phyloP scores from a whole-genome alignment of 2,113 vertebrate species.

The Setophaga petechia region DNA sequence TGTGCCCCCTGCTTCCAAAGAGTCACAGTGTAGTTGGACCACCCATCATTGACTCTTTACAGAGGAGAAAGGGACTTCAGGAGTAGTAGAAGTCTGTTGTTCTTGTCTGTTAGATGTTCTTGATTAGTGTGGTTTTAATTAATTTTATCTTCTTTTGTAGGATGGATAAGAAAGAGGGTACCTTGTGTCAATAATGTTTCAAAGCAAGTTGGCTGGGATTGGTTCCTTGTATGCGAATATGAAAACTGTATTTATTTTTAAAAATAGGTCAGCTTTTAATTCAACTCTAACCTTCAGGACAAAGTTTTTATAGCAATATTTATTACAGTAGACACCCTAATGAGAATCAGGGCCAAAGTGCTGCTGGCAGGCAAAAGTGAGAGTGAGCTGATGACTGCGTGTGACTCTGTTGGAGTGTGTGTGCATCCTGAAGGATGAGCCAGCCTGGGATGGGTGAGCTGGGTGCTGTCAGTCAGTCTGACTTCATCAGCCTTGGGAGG shows the following conservation, averaged over 20 bases:
- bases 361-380: neutral
- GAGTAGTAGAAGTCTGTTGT: neutral
- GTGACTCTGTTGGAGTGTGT: neutral
- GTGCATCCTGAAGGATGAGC: neutral
- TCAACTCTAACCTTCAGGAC: neutral
- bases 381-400: neutral
- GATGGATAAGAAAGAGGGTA: neutral
- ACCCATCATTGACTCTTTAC: neutral
- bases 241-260: neutral
- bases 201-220: neutral
- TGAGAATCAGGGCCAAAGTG: neutral
- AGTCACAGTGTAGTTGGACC: neutral
- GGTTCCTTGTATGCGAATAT: neutral
- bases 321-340: neutral
- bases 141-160: neutral
- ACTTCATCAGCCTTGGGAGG: neutral
- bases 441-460: neutral
- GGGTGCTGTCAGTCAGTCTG: neutral
- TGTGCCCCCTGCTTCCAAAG: neutral
- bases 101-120: neutral
- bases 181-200: neutral
- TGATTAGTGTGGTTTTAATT: neutral
- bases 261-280: neutral
- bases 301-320: neutral
- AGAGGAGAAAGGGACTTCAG: neutral